Conservation (phyloP, 2,888 invertebrate genomes). For the Cheiracanthium punctorium region DNA sequence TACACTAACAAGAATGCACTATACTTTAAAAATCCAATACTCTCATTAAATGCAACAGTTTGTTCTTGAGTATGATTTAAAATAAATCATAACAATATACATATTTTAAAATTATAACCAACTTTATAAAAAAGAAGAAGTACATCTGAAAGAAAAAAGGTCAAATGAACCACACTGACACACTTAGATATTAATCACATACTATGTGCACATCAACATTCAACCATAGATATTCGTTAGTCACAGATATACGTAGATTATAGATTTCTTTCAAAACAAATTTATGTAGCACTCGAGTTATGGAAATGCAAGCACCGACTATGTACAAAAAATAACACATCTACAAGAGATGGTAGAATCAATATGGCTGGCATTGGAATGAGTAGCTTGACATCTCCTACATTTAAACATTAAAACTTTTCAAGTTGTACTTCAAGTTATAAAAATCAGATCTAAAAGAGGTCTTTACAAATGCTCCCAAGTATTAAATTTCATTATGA, state of each 20-base stretch:
- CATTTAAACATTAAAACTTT: not conserved
- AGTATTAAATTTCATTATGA: slow-evolving; percentile 40
- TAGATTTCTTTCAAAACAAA: not conserved
- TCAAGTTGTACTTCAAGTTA: not conserved
- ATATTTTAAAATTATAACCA: too few species aligned
- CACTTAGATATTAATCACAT: not conserved
- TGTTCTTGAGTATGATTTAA: too few species aligned
- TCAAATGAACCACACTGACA: slow-evolving; percentile 14
- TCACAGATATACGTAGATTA: not conserved
- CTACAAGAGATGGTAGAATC: slow-evolving; percentile 1
- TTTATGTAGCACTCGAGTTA: not conserved
- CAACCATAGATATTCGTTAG: not conserved
- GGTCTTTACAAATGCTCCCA: slow-evolving; percentile 31
- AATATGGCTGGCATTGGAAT: slow-evolving; percentile 10
- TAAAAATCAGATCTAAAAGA: slow-evolving; percentile 52
- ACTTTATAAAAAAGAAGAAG: too few species aligned
- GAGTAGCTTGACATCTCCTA: slow-evolving; percentile 10
- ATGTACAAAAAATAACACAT: slow-evolving; percentile 41
- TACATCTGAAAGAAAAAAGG: not conserved
- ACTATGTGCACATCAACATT: slow-evolving; percentile 4
- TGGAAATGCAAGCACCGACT: slow-evolving; percentile 52
- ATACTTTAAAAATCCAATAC: too few species aligned
- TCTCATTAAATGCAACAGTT: too few species aligned
- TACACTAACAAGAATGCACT: too few species aligned
- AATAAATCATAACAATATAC: too few species aligned